Conservation (phyloP, 1,140 invertebrate genomes). For the Meloidogyne hapla region DNA sequence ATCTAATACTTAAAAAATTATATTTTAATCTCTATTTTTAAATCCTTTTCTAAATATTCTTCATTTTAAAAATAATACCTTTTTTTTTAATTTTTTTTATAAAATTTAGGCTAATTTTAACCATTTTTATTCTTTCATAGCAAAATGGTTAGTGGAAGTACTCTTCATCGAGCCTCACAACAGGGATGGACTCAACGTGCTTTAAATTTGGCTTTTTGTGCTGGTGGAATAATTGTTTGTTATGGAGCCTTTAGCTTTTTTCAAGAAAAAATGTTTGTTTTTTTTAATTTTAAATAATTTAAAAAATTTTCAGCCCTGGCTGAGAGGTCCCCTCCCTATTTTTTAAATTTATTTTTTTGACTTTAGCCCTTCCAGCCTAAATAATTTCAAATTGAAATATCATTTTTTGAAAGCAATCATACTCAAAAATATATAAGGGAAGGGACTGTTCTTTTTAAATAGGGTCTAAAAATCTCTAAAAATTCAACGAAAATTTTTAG, state of each 20-base stretch:
- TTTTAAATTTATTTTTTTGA: too few relatives aligned
- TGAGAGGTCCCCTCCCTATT: too few relatives aligned
- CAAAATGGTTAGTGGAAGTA: slow-evolving; percentile 26
- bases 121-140: background rate
- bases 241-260: slow-evolving; percentile 40
- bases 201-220: slow-evolving; percentile 38
- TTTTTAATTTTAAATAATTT: slow-evolving; percentile 12
- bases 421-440: too few relatives aligned
- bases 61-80: background rate
- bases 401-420: too few relatives aligned
- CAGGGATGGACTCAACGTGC: slow-evolving; percentile 40
- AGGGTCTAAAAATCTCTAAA: too few relatives aligned
- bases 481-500: too few relatives aligned
- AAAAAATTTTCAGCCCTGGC: background rate
- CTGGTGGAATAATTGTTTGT: slow-evolving; percentile 50
- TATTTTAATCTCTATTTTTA: too few relatives aligned
- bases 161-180: slow-evolving; percentile 36
- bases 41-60: background rate
- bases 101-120: background rate
- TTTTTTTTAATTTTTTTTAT: too few relatives aligned
- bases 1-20: too few relatives aligned
- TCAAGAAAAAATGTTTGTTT: slow-evolving; percentile 54
- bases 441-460: too few relatives aligned
- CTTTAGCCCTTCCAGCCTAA: too few relatives aligned
- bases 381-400: too few relatives aligned